Evolutionary conservation across 2,113 vertebrate genomes (phyloP).

Genomic region (Thalassarche chlororhynchos): DNA sequence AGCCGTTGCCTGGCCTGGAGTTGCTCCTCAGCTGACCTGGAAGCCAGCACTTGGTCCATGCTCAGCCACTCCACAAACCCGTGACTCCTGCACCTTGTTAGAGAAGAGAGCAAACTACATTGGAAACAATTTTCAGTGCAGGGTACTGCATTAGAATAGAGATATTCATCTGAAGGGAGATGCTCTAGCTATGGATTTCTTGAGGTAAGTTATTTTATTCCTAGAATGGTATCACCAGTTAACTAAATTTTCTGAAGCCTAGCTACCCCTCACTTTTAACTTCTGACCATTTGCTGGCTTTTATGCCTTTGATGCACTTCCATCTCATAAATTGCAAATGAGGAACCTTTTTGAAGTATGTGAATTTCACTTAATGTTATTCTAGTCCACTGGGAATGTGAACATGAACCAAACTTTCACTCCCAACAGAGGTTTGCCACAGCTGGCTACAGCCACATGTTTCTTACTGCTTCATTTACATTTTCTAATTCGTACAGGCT

Average conservation of each 20-base stretch:
- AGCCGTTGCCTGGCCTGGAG: neutral
- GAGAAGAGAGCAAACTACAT: neutral
- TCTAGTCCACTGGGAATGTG: neutral
- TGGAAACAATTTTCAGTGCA: neutral
- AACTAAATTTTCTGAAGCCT: slow-evolving; percentile 30
- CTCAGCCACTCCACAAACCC: neutral
- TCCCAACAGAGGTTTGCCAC: neutral
- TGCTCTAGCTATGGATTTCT: neutral
- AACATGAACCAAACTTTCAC: neutral
- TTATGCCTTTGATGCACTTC: slow-evolving; percentile 43
- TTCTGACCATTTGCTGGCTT: slow-evolving; percentile 33
- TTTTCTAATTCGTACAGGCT: neutral
- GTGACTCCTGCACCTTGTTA: neutral
- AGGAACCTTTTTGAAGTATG: slow-evolving; percentile 33
- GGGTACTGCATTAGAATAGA: neutral
- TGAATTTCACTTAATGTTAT: slow-evolving; percentile 16
- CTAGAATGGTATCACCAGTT: neutral
- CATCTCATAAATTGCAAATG: slow-evolving; percentile 48
- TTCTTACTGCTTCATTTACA: neutral
- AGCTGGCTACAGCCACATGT: neutral
- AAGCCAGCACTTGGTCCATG: neutral
- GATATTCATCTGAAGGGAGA: neutral
- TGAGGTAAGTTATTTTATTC: slow-evolving; percentile 15
- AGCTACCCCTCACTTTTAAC: slow-evolving; percentile 21
- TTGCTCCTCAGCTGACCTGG: neutral